phyloP scores from a whole-genome alignment of 2,888 invertebrate genomes.

The Eulithis prunata region DNA sequence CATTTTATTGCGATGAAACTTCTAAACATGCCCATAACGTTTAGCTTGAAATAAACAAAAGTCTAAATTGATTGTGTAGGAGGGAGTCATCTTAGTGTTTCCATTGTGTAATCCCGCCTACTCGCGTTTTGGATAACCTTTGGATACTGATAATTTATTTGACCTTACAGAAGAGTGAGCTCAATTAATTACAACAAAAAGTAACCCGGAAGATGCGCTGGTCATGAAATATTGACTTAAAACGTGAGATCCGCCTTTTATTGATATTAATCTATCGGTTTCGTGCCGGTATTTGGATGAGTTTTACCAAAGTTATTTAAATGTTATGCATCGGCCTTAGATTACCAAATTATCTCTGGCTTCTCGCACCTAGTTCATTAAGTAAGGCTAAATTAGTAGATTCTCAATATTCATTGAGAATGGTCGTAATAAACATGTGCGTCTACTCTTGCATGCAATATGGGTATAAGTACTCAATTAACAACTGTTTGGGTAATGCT shows the following conservation, averaged over 20 bases:
- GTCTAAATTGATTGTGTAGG: constrained; percentile 39
- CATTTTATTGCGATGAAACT: constrained; percentile 8
- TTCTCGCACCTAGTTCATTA: not conserved
- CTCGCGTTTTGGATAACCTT: constrained; percentile 48
- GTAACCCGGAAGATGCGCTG: constrained; percentile 66
- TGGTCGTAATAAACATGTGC: not conserved
- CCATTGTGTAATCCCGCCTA: constrained; percentile 47
- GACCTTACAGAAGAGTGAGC: constrained; percentile 62
- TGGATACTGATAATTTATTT: constrained; percentile 62
- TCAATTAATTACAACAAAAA: constrained; percentile 67
- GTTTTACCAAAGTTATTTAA: not conserved
- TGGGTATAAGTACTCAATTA: not conserved
- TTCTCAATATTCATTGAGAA: not conserved
- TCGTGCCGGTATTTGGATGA: constrained; percentile 3
- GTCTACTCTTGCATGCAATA: not conserved
- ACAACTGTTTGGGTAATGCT: constrained; percentile 3
- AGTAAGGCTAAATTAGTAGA: not conserved
- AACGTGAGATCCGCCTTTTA: constrained; percentile 64
- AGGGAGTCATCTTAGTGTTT: constrained; percentile 45
- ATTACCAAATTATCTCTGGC: not conserved
- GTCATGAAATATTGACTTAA: constrained; percentile 55
- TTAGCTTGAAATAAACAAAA: constrained; percentile 1
- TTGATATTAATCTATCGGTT: constrained; percentile 29
- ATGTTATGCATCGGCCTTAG: not conserved
- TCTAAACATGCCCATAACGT: constrained; percentile 2